Base-by-base conservation (phyloP, 2,888 invertebrate species). In the Morpho helenor region DNA sequence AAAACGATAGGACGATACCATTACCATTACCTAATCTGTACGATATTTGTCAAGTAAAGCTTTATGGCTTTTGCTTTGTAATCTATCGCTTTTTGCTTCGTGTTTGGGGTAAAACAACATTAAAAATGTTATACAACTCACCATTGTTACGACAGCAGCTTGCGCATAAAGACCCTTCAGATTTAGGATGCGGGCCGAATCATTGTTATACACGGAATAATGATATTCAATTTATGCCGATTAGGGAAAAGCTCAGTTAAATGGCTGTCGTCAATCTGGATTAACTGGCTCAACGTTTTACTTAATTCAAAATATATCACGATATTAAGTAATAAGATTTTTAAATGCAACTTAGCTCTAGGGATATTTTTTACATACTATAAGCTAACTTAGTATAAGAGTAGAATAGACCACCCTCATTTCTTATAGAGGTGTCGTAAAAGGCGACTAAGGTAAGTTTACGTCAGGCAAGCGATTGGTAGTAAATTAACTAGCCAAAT, bases 61-160 rank as follows among this genome's bases (percentile, higher is more conserved):
- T 71, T 74, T 77, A 79, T 75, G 72, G 74, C 72, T 76, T 77
- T 76, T 70, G 60, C 70, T 69, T 71, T 66, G 67, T 81, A 84
- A 80, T 79, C 79, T 76, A 70, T 60, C 61, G 61, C 77, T 80
- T 83, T 80, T 80, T 65, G 57, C 66, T 62, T 67, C 61, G 65
- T 74, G 73, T 78, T 78, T 76, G 74, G 74, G 75, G 72, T 77
- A 76, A 73, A 79, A 78, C 55, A 77, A 72, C 70, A 75, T 77
- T 71, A 78, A 75, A 76, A 69, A 68, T 84, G 82, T 87, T 86
- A 76, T 76, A 73, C 73, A 82, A 87, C 81, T 79, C 66, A 67
- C 76, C 63, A 78, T 87, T 87, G 84, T 88, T 68, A 66, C 72
- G 69, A 68, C 66, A 70, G 69, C 69, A 77, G 74, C 76, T 73